Conservation (phyloP, 2,113 vertebrate genomes). For the Epinephelus fuscoguttatus region DNA sequence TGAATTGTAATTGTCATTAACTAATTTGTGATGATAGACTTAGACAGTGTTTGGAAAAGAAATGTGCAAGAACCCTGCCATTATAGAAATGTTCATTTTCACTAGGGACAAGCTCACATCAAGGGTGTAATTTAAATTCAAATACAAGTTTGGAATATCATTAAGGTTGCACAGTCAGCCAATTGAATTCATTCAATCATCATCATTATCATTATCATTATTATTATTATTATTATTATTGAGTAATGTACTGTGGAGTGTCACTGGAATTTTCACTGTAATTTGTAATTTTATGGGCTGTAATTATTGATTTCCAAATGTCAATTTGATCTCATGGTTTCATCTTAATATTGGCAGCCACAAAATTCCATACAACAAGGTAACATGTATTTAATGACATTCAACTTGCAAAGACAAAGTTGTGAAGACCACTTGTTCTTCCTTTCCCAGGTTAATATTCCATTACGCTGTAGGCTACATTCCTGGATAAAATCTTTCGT, state of each 20-base stretch:
- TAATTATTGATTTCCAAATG: not conserved
- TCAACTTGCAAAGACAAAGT: not conserved
- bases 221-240: not conserved
- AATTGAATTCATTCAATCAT: not conserved
- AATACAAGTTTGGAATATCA: not conserved
- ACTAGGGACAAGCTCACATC: not conserved
- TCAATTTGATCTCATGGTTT: not conserved
- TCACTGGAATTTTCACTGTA: not conserved
- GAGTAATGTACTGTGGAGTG: not conserved
- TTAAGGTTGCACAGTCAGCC: not conserved
- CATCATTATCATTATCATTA: no score
- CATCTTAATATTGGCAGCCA: not conserved
- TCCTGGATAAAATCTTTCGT: constrained; percentile 27
- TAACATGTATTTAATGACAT: not conserved
- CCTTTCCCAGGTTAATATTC: not conserved
- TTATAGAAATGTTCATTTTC: not conserved
- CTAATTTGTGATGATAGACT: not conserved
- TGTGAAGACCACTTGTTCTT: not conserved
- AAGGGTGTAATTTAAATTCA: not conserved
- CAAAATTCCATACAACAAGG: not conserved
- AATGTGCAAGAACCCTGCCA: not conserved
- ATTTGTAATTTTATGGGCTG: not conserved
- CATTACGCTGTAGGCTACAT: not conserved
- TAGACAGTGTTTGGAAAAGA: not conserved
- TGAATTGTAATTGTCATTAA: not conserved